These are phyloP conservation scores for Amyelois transitella DNA, from an alignment of 1,140 invertebrate genomes.

Conservation along the genomic window DNA sequence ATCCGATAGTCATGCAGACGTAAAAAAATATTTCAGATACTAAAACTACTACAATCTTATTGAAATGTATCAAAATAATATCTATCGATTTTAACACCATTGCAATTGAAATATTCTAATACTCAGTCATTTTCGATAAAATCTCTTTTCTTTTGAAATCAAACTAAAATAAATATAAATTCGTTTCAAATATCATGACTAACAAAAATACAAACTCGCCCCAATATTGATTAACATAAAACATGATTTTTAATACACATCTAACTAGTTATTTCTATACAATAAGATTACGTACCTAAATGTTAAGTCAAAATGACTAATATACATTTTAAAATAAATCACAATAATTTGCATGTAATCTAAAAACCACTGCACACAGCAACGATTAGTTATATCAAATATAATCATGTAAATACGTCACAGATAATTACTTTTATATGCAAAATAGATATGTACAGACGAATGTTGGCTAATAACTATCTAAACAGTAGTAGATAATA, in stretches of 20 bases:
- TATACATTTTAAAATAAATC: constrained; percentile 15
- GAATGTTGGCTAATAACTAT: constrained; percentile 20
- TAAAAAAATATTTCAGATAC: neutral
- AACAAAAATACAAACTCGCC: constrained; percentile 24
- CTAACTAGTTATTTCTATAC: constrained; percentile 11
- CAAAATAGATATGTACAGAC: constrained; percentile 30
- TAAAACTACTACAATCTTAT: neutral
- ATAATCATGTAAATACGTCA: constrained; percentile 3
- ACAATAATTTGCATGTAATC: constrained; percentile 14
- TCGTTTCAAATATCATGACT: constrained; percentile 19
- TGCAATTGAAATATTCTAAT: neutral
- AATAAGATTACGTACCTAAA: constrained; percentile 10
- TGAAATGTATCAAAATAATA: neutral
- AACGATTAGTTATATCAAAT: constrained; percentile 1
- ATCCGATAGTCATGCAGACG: neutral
- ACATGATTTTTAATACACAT: neutral
- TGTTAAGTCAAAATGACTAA: constrained; percentile 11
- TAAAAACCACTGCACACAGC: neutral
- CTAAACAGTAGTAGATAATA: constrained; percentile 30
- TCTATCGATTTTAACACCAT: neutral
- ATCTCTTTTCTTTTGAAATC: constrained; percentile 2
- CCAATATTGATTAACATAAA: constrained; percentile 11
- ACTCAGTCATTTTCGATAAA: constrained; percentile 5
- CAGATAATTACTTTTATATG: no score
- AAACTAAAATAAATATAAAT: constrained; percentile 27